Conservation (phyloP, 2,113 vertebrate species). For the Hippopotamus amphibius region DNA sequence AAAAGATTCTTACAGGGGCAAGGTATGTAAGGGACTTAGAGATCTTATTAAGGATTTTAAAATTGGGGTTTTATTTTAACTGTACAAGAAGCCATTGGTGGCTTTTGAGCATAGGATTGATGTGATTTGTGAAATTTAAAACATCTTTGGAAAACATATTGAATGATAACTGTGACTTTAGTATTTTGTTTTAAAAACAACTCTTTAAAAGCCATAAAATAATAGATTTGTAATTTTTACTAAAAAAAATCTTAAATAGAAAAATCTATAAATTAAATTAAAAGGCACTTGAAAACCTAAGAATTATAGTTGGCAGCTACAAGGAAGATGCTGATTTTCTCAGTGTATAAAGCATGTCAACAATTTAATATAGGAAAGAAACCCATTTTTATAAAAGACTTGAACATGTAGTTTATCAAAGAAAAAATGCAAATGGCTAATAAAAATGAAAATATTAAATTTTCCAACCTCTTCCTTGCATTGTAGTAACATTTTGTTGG, state of each 20-base stretch:
- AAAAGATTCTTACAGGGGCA: not conserved
- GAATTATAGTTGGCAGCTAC: not conserved
- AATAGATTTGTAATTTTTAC: not conserved
- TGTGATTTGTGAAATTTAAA: conserved; percentile 41
- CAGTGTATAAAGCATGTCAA: not conserved
- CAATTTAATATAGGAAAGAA: not conserved
- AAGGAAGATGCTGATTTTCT: conserved; percentile 12
- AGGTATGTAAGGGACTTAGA: not conserved
- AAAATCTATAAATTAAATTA: conserved; percentile 17
- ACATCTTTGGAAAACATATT: not conserved
- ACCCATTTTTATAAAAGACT: not conserved
- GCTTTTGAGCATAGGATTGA: not conserved
- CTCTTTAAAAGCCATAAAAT: conserved; percentile 42
- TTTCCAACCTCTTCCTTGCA: not conserved
- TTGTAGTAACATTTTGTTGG: not conserved
- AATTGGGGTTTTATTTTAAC: conserved; percentile 15
- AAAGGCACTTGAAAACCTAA: not conserved
- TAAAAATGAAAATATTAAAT: not conserved
- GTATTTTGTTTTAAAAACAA: conserved; percentile 9
- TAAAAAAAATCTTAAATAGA: not conserved
- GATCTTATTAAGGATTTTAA: not conserved
- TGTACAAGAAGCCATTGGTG: not conserved
- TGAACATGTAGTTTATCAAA: not conserved
- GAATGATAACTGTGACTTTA: not conserved
- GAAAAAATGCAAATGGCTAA: not conserved